Evolutionary conservation across 2,113 vertebrate species (phyloP).

Genomic region (Phylloscopus trochilus): DNA sequence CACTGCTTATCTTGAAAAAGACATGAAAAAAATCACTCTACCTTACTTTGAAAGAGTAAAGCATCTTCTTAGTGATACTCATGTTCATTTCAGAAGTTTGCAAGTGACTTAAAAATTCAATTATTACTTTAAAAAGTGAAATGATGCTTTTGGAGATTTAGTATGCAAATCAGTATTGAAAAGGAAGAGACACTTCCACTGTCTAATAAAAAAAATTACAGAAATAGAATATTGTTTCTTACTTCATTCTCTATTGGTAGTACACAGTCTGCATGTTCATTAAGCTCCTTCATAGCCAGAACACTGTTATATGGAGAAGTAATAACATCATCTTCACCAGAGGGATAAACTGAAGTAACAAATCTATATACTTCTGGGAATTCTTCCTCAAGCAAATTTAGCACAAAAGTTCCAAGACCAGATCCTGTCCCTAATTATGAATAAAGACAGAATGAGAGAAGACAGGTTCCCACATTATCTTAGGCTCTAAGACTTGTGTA

Average conservation of each 20-base stretch:
- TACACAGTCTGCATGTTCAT: conserved; percentile 93
- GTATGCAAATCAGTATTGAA: not conserved
- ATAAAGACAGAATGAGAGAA: conserved; percentile 19
- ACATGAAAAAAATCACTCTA: not conserved
- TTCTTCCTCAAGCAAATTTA: conserved; percentile 90
- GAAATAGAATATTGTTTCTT: conserved; percentile 28
- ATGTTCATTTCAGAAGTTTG: not conserved
- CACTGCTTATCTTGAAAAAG: not conserved
- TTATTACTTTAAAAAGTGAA: not conserved
- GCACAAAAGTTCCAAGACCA: conserved; percentile 90
- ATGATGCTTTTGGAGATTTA: not conserved
- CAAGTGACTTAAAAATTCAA: not conserved
- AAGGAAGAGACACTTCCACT: not conserved
- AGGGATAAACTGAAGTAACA: conserved; percentile 91
- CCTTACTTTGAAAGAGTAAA: not conserved
- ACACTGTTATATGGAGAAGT: conserved; percentile 97
- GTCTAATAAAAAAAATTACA: not conserved
- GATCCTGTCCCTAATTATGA: conserved; percentile 88
- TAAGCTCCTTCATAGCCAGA: conserved; percentile 93
- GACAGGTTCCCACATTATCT: not conserved
- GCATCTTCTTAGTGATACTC: not conserved
- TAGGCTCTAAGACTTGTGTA: not conserved
- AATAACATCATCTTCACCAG: conserved; percentile 92
- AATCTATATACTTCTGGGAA: conserved; percentile 93
- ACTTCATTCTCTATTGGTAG: conserved; percentile 96